phyloP scores from a whole-genome alignment of 35 echinoderm and acorn worm genomes.

The Ptychodera flava region DNA sequence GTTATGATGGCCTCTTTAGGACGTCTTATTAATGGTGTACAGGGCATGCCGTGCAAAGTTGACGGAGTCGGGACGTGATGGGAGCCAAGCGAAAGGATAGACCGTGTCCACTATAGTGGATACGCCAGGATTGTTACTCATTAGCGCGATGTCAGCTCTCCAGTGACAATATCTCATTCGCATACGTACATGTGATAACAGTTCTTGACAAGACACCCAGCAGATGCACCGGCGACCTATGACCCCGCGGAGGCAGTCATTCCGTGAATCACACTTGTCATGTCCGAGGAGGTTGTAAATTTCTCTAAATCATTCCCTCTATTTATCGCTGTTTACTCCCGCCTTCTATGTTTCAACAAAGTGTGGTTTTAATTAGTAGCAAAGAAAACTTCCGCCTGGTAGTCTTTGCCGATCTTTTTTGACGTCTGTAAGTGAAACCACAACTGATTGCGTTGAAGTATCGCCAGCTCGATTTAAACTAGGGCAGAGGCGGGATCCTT shows the following conservation, averaged over 20 bases:
- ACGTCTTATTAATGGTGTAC: too few relatives aligned
- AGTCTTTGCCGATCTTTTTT: too few relatives aligned
- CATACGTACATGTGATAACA: neutral
- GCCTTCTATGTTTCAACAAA: neutral
- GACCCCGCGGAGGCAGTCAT: neutral
- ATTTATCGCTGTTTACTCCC: neutral
- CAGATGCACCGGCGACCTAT: neutral
- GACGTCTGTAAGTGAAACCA: too few relatives aligned
- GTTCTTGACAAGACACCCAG: neutral
- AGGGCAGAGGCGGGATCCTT: too few relatives aligned
- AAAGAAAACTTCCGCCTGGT: too few relatives aligned
- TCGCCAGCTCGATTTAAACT: too few relatives aligned
- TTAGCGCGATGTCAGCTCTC: neutral
- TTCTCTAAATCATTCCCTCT: neutral
- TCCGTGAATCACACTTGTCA: neutral
- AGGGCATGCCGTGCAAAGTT: neutral
- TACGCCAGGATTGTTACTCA: neutral
- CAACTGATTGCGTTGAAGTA: too few relatives aligned
- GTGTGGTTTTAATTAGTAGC: too few relatives aligned
- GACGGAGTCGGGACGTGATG: neutral
- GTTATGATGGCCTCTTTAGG: too few relatives aligned
- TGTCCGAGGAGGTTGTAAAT: neutral
- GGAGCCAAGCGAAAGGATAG: too few relatives aligned
- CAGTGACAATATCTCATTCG: neutral
- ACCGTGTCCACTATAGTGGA: neutral